These are phyloP conservation scores for Eulithis prunata DNA, from an alignment of 2,888 invertebrate species.

Conservation along the genomic window DNA sequence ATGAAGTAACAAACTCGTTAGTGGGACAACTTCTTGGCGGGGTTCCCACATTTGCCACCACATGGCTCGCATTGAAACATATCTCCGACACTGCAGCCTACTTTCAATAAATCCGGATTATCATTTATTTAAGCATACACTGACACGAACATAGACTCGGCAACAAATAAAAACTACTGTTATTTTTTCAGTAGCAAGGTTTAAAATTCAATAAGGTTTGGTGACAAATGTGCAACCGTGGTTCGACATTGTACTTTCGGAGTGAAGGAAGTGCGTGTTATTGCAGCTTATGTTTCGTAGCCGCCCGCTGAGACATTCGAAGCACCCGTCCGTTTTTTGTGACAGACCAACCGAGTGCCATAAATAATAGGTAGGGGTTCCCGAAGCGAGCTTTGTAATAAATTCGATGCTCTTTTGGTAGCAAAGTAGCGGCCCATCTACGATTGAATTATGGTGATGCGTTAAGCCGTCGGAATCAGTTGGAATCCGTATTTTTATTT, in stretches of 20 bases:
- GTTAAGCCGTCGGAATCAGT: conserved; percentile 78
- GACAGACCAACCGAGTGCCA: conserved; percentile 83
- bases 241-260: conserved; percentile 58
- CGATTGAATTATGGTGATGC: conserved; percentile 83
- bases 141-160: conserved; percentile 50
- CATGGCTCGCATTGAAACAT: conserved; percentile 77
- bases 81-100: conserved; percentile 61
- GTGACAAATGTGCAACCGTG: conserved; percentile 60
- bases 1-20: conserved; percentile 79
- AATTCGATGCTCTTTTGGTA: conserved; percentile 83
- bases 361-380: conserved; percentile 84
- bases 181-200: conserved; percentile 57
- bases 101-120: conserved; percentile 82
- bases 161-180: conserved; percentile 52
- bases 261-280: conserved; percentile 80
- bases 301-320: conserved; percentile 82
- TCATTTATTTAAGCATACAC: conserved; percentile 67
- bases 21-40: conserved; percentile 80
- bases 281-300: conserved; percentile 81
- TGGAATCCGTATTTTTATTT: conserved; percentile 74
- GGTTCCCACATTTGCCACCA: conserved; percentile 82
- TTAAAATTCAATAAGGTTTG: conserved; percentile 53
- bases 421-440: conserved; percentile 71
- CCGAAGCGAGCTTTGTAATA: conserved; percentile 80
- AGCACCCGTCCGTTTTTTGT: conserved; percentile 83